Evolutionary conservation across 2,888 invertebrate genomes (phyloP), one percentile per base, ranked within the genome.

Genomic region (Tiphia femorata): DNA sequence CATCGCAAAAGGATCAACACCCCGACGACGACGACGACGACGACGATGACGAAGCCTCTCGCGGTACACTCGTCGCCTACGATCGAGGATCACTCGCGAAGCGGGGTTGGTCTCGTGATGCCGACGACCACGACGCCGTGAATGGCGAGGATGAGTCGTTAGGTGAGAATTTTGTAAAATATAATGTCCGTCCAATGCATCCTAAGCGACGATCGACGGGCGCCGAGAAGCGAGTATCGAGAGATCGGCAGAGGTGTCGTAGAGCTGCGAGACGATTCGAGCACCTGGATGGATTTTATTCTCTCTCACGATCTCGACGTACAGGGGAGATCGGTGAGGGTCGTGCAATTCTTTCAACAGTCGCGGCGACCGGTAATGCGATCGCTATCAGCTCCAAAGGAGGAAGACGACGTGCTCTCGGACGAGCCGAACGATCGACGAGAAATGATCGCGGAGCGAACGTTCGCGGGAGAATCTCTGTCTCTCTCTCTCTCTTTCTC

Each of bases 121-220:
- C n/a, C n/a, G n/a, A n/a, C n/a, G n/a, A n/a, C n/a, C n/a, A n/a
- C n/a, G n/a, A n/a, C n/a, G n/a, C n/a, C n/a, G n/a, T 6, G 12
- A 23, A 7, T 2, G 19, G 0, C 12, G 5, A 7, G 29, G 38
- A 17, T 20, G 10, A 35, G n/a, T n/a, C 16, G 53, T 63, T 69
- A 75, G 38, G 61, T 65, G 41, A 64, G 55, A 51, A 72, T 76
- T 64, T 73, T 70, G 49, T 75, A 72, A 58, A 75, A 74, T 27
- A 70, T 70, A 48, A 75, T 58, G 55, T 70, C 67, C 59, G 56
- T 62, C 49, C 66, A 46, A 33, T 55, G 53, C 64, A 67, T 67
- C 55, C 51, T 65, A 52, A 47, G 44, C 46, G 21, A 33, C 16
- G 19, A 30, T 4, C 16, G 19, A 4, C 16, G 14, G 8, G 16